Evolutionary conservation across 2,888 invertebrate genomes (phyloP), one percentile per base, ranked within the genome.

Genomic region (Pristionchus arcanus): DNA sequence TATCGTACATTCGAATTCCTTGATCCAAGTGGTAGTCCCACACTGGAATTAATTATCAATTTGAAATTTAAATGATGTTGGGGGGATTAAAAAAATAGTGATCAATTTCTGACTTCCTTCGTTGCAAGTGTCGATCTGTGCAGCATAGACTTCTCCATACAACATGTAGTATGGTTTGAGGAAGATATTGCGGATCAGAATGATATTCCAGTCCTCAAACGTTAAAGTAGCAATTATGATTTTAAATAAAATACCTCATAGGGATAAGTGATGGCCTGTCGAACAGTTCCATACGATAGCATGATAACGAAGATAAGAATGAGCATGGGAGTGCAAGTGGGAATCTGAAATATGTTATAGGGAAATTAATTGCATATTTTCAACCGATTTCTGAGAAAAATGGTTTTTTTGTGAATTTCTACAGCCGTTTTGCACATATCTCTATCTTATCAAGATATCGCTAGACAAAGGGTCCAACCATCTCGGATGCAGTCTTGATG

Each of bases 401-500:
- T n/a, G n/a, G n/a, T n/a, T n/a, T n/a, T n/a, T n/a, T n/a, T n/a
- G n/a, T n/a, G n/a, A n/a, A n/a, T n/a, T n/a, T n/a, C n/a, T n/a
- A n/a, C n/a, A n/a, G n/a, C n/a, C n/a, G n/a, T n/a, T n/a, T n/a
- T n/a, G n/a, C n/a, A n/a, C n/a, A n/a, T n/a, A n/a, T n/a, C n/a
- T n/a, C n/a, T n/a, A n/a, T n/a, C n/a, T n/a, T n/a, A n/a, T n/a
- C n/a, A n/a, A n/a, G 63, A 9, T 21, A 25, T 9, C 21, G 19
- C 21, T 7, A 63, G 21, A 63, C 9, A 25, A 15, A n/a, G n/a
- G 21, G 21, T 31, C 66, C 2, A 90, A 98, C 98, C 98, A 99
- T 98, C 96, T 98, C 98, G 81, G 98, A 98, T 97, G 98, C 98
- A 98, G 99, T 99, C 90, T 98, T 98, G 92, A 99, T 98, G 95